phyloP scores from a whole-genome alignment of 2,113 vertebrate genomes.

The Pangasianodon gigas region DNA sequence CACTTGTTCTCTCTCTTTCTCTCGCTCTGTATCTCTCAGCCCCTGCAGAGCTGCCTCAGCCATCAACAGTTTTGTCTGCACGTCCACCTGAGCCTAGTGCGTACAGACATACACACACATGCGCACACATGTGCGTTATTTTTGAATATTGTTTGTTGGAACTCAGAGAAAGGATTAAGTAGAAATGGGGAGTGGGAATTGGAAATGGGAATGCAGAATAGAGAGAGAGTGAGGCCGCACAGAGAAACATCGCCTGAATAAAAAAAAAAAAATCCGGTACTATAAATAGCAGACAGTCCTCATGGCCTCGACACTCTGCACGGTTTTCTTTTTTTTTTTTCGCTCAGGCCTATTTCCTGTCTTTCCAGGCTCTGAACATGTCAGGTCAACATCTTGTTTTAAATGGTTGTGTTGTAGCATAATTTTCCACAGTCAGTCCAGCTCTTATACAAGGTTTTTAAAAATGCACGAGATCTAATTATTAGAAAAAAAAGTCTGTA shows the following conservation, averaged over 20 bases:
- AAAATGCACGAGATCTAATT: constrained; percentile 26
- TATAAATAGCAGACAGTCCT: constrained; percentile 75
- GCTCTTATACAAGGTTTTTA: not conserved
- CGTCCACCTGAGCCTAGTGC: constrained; percentile 42
- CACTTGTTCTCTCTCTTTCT: not conserved
- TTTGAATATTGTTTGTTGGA: constrained; percentile 45
- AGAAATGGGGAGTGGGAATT: constrained; percentile 33
- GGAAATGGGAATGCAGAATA: not conserved
- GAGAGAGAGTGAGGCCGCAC: constrained; percentile 27
- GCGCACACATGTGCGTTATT: constrained; percentile 31
- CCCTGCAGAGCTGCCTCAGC: constrained; percentile 32
- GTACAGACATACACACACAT: not conserved
- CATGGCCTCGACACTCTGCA: constrained; percentile 61
- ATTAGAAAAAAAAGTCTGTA: not conserved
- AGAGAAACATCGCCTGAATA: constrained; percentile 30
- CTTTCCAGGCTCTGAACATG: constrained; percentile 7
- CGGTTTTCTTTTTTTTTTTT: constrained; percentile 45
- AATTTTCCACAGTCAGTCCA: not conserved
- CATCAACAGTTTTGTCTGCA: constrained; percentile 41
- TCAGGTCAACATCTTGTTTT: not conserved
- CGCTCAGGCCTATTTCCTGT: constrained; percentile 18
- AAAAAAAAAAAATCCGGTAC: constrained; percentile 68
- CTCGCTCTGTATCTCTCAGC: not conserved
- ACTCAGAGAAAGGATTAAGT: constrained; percentile 26
- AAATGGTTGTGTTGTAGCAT: not conserved